These are phyloP conservation scores for Hipparchia semele DNA, from an alignment of 2,888 invertebrate genomes.

Conservation along the genomic window DNA sequence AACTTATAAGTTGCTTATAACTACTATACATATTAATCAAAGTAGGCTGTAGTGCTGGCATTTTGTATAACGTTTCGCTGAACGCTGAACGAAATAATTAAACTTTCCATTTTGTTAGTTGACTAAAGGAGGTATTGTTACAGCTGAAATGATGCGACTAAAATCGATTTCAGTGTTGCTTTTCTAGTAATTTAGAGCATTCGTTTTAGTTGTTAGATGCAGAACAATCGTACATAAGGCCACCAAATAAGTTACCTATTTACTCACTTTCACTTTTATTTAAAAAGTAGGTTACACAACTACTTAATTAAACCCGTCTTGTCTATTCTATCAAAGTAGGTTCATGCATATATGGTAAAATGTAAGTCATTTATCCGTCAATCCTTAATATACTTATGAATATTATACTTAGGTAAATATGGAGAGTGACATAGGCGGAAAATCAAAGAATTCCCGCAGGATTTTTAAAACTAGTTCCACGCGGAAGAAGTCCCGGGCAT, in stretches of 20 bases:
- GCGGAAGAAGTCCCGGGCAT: too few species aligned
- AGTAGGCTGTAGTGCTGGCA: background rate
- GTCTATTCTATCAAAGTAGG: too few species aligned
- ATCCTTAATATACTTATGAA: too few species aligned
- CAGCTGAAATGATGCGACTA: constrained; percentile 4
- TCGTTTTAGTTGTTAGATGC: background rate
- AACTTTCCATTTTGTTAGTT: constrained; percentile 8
- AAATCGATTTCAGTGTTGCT: constrained; percentile 13
- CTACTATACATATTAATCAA: background rate
- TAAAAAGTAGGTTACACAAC: background rate
- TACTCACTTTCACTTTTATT: background rate
- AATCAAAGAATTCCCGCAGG: too few species aligned
- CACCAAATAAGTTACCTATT: background rate
- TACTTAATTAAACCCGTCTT: background rate
- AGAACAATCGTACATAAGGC: background rate
- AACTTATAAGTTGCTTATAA: background rate
- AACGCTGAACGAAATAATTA: background rate
- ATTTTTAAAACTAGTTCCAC: too few species aligned
- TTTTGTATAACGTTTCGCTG: background rate
- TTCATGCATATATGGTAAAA: too few species aligned
- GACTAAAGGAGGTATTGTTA: background rate
- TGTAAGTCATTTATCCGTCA: constrained; percentile 12
- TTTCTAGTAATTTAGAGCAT: constrained; percentile 1
- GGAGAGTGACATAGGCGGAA: too few species aligned
- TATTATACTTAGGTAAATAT: too few species aligned